These are phyloP conservation scores for Labroides dimidiatus DNA, from an alignment of 2,797 vertebrate genomes.

Conservation along the genomic window DNA sequence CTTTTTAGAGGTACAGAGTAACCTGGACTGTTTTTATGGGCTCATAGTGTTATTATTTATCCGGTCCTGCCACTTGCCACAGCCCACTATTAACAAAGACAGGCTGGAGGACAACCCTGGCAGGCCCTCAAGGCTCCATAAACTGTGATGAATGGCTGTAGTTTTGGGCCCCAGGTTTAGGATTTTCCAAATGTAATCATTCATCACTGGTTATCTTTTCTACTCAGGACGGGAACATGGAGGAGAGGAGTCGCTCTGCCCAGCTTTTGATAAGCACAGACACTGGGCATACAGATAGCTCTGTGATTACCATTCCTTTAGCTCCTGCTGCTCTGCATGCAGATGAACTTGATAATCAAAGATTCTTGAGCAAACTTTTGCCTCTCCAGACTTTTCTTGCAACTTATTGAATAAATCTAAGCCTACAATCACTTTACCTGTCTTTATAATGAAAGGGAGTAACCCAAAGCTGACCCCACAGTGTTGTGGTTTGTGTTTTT, in stretches of 20 bases:
- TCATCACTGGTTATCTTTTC: constrained; percentile 81
- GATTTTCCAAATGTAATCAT: constrained; percentile 79
- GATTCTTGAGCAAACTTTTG: constrained; percentile 65
- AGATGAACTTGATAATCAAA: constrained; percentile 79
- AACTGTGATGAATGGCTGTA: constrained; percentile 76
- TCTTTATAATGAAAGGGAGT: constrained; percentile 58
- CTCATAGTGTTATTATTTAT: constrained; percentile 73
- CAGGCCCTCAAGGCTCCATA: constrained; percentile 72
- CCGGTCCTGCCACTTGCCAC: constrained; percentile 67
- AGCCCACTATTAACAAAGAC: constrained; percentile 66
- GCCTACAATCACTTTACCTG: constrained; percentile 53
- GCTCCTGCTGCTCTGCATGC: constrained; percentile 74
- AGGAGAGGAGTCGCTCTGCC: constrained; percentile 62
- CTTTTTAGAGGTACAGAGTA: constrained; percentile 91
- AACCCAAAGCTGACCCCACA: constrained; percentile 55
- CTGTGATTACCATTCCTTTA: constrained; percentile 74
- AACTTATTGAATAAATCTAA: constrained; percentile 66
- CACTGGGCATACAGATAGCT: constrained; percentile 76
- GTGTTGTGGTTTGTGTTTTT: constrained; percentile 26
- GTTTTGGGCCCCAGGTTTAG: constrained; percentile 70
- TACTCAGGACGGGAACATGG: constrained; percentile 67
- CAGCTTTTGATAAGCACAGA: constrained; percentile 75
- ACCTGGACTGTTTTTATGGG: constrained; percentile 29
- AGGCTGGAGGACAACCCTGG: constrained; percentile 69
- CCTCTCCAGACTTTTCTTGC: constrained; percentile 44